Conservation (phyloP, 2,113 vertebrate species). For the Platichthys stellatus region DNA sequence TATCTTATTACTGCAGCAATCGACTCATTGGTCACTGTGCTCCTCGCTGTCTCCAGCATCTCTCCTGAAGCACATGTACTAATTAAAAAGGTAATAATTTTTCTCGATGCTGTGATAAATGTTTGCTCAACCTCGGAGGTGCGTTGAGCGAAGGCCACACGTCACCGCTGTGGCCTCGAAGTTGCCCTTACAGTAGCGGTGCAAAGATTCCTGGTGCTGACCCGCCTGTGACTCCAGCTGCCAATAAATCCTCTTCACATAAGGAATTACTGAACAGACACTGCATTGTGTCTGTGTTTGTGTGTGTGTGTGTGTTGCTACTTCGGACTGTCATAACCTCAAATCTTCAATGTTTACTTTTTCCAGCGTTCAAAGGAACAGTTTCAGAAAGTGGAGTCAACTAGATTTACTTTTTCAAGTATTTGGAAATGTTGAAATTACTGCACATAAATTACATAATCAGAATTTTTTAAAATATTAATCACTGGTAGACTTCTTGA, state of each 20-base stretch:
- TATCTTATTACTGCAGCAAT: constrained; percentile 56
- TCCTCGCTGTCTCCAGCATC: constrained; percentile 21
- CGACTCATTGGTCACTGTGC: constrained; percentile 57
- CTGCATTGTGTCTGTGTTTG: background rate
- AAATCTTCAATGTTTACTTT: background rate
- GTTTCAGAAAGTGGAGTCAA: too few relatives aligned
- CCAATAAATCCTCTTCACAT: constrained; percentile 32
- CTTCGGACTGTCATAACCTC: background rate
- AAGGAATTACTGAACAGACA: background rate
- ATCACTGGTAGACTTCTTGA: too few relatives aligned
- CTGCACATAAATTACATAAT: too few relatives aligned
- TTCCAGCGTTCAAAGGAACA: background rate
- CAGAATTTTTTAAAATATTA: too few relatives aligned
- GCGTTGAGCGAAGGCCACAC: constrained; percentile 30
- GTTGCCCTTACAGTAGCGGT: background rate
- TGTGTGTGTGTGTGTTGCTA: constrained; percentile 8
- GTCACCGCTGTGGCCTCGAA: constrained; percentile 28
- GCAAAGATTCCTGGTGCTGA: constrained; percentile 2
- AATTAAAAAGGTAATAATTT: constrained; percentile 64
- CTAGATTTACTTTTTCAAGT: too few relatives aligned
- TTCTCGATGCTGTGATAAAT: constrained; percentile 35
- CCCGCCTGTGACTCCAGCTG: constrained; percentile 7
- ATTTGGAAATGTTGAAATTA: too few relatives aligned
- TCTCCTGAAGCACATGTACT: constrained; percentile 50
- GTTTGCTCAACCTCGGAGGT: constrained; percentile 53